Percentiles rank a stretch among this genome's conserved stretches.
Conservation (phyloP, 2,113 vertebrate species). For the Hyperopisus bebe region DNA sequence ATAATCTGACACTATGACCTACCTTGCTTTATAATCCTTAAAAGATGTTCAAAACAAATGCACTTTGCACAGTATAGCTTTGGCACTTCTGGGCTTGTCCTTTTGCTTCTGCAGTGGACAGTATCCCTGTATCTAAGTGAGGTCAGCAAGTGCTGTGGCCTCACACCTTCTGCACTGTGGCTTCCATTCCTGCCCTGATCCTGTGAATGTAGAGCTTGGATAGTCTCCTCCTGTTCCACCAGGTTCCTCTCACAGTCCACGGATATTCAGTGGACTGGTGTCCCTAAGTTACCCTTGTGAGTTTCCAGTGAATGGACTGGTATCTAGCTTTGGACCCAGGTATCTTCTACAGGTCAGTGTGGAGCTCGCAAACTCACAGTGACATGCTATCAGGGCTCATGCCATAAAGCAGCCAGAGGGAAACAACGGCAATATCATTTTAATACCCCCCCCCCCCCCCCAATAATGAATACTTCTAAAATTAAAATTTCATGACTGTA, state of each 20-base stretch:
- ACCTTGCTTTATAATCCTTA: too few species aligned
- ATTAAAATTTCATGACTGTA: background rate
- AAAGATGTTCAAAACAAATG: background rate
- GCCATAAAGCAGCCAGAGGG: background rate
- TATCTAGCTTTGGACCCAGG: background rate
- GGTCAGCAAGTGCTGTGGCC: background rate
- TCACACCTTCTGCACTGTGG: background rate
- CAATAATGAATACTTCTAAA: background rate
- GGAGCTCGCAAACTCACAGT: background rate
- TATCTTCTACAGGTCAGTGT: background rate
- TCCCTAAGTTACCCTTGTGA: background rate
- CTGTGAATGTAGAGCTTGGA: background rate
- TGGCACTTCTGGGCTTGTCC: background rate
- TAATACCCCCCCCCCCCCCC: background rate
- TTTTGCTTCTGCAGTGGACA: background rate
- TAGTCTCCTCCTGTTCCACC: background rate
- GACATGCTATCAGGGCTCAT: background rate
- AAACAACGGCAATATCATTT: background rate
- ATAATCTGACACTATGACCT: too few species aligned
- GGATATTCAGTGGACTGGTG: background rate
- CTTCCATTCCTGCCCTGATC: background rate
- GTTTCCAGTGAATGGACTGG: background rate
- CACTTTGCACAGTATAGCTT: background rate
- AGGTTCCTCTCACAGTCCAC: background rate
- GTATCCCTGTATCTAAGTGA: background rate